Evolutionary conservation across 2,113 vertebrate species (phyloP), one percentile per base, ranked within the genome.

Genomic region (Choloepus hoffmanni): DNA sequence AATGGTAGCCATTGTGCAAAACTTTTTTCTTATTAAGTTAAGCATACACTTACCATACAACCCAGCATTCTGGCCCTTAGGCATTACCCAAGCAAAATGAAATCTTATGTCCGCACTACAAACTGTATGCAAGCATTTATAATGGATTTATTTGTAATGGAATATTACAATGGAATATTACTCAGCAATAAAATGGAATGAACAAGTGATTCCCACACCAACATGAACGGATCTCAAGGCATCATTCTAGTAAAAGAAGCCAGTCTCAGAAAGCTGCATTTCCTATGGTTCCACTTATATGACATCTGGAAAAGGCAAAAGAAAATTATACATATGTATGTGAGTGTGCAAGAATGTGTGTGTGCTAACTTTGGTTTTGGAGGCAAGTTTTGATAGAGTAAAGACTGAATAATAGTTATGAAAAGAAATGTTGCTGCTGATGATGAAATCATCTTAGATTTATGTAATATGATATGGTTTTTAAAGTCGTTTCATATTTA

Each of bases 281-380:
- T 0, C 43, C n/a, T 70, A 3, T 62, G 33, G n/a, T 36, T 90
- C 3, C 26, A 40, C 85, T 85, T 50, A 67, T 50, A 21, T 65
- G 36, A 77, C 19, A 36, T 77, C 48, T 92, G n/a, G n/a, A 82
- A 93, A 96, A 85, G 7, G 15, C 53, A 77, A 81, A 74, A 18
- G 50, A 14, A 93, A 85, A 33, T 73, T 81, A 36, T 85, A 72
- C 5, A 79, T 9, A 48, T 89, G 68, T 21, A 21, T 58, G 55
- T 58, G 55, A 19, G 55, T 58, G 50, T 50, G 48, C 11, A 16
- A 93, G 63, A 19, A 21, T 58, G 55, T 58, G 19, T 21, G 50
- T 9, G 43, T 90, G 65, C 28, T 43, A 72, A 58, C 24, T 87
- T 21, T 55, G 58, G n/a, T 87, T 92, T 11, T 62, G 28, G 40